Evolutionary conservation across 37 sponge, comb jelly and placozoan species (phyloP).

Genomic region (Chondrilla cf. caribensis): DNA sequence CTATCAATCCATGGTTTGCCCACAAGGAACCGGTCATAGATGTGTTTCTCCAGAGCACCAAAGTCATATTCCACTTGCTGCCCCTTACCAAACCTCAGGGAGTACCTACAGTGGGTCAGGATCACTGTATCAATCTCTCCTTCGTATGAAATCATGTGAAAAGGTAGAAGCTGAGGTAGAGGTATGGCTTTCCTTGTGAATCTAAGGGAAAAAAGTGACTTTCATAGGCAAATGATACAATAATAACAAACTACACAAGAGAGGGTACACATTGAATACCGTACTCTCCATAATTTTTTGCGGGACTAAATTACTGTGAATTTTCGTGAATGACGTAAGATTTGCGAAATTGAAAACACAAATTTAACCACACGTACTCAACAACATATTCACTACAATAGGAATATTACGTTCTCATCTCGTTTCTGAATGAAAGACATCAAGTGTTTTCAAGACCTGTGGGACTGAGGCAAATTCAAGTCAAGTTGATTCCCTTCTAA

Average conservation of each 20-base stretch:
- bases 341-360: no score
- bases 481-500: no score
- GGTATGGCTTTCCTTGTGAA: slow-evolving; percentile 44
- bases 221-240: neutral
- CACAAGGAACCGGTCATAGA: slow-evolving; percentile 58
- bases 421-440: neutral
- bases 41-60: slow-evolving; percentile 64
- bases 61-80: slow-evolving; percentile 53
- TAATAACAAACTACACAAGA: neutral
- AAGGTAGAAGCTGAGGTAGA: slow-evolving; percentile 38
- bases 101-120: slow-evolving; percentile 71
- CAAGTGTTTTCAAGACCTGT: neutral
- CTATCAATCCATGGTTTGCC: slow-evolving; percentile 56
- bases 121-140: slow-evolving; percentile 50
- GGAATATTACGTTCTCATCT: no score
- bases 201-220: neutral
- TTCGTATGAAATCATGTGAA: slow-evolving; percentile 61
- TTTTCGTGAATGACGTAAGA: no score
- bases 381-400: no score
- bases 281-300: neutral
- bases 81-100: slow-evolving; percentile 56
- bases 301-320: no score
- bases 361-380: no score
- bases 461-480: no score
- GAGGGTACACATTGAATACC: no score